Percentiles rank a stretch among this genome's conserved stretches.
phyloP scores from a whole-genome alignment of 2,888 invertebrate genomes.

The Odontocolon sp. region DNA sequence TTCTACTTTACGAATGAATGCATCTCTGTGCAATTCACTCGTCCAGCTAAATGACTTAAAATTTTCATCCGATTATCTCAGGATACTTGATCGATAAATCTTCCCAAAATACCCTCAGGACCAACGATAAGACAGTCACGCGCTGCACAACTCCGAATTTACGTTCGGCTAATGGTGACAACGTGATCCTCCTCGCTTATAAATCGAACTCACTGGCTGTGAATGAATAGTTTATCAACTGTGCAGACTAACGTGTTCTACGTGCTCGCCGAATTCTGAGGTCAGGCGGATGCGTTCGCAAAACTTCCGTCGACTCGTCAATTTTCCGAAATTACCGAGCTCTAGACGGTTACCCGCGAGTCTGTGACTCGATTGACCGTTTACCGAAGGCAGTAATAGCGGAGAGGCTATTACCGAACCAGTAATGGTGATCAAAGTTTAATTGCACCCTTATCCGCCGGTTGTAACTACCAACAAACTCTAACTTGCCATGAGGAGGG shows the following conservation, averaged over 20 bases:
- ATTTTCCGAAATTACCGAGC: slow-evolving; percentile 49
- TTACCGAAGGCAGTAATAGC: slow-evolving; percentile 57
- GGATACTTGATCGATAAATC: no score
- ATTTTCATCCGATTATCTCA: no score
- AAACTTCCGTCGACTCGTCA: slow-evolving; percentile 47
- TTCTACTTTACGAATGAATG: no score
- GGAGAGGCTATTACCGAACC: slow-evolving; percentile 65
- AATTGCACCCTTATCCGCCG: slow-evolving; percentile 72
- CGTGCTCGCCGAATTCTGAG: slow-evolving; percentile 34
- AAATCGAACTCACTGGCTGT: background rate
- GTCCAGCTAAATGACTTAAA: no score
- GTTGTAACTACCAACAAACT: slow-evolving; percentile 69
- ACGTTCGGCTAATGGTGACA: background rate
- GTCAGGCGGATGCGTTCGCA: slow-evolving; percentile 21
- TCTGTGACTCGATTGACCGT: slow-evolving; percentile 63
- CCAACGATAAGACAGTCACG: no score
- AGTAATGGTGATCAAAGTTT: slow-evolving; percentile 72
- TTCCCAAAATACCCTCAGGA: no score
- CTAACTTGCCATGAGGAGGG: slow-evolving; percentile 59
- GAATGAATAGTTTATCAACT: slow-evolving; percentile 25
- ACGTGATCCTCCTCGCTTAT: background rate
- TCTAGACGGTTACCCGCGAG: slow-evolving; percentile 28
- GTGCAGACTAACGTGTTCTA: slow-evolving; percentile 2
- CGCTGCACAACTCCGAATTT: no score
- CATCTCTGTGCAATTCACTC: no score